Conservation (phyloP, 2,888 invertebrate genomes). For the Geotrupes spiniger region DNA sequence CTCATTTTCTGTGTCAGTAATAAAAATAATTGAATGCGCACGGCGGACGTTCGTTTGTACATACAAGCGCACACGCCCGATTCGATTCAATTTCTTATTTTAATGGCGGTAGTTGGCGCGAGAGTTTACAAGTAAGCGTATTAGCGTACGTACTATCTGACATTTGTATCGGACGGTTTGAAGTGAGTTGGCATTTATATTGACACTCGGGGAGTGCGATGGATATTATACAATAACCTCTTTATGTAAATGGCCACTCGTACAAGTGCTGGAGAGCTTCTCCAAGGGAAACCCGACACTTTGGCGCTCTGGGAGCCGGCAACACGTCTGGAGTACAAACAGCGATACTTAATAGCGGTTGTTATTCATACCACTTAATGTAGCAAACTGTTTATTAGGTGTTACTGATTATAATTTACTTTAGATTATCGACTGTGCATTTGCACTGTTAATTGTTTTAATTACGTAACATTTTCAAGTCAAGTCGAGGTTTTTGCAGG, state of each 20-base stretch:
- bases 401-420: slow-evolving; percentile 18
- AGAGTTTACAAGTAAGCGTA: no score
- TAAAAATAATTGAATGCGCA: slow-evolving; percentile 1
- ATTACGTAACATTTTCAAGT: no score
- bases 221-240: slow-evolving; percentile 31
- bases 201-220: slow-evolving; percentile 23
- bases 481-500: no score
- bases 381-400: slow-evolving; percentile 19
- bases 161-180: slow-evolving; percentile 2
- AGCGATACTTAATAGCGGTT: slow-evolving; percentile 21
- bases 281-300: slow-evolving; percentile 36
- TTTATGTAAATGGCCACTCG: slow-evolving; percentile 35
- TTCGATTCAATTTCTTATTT: no score
- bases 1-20: slow-evolving; percentile 13
- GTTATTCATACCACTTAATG: slow-evolving; percentile 21
- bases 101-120: no score
- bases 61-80: no score
- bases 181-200: slow-evolving; percentile 10
- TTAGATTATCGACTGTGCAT: slow-evolving; percentile 1
- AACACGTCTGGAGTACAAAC: slow-evolving; percentile 30
- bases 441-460: no score
- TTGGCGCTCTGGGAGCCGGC: slow-evolving; percentile 31
- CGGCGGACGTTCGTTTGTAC: no score
- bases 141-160: background rate
- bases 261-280: slow-evolving; percentile 36